These are phyloP conservation scores for Eucidaris tribuloides DNA, from an alignment of 35 echinoderm and acorn worm species.

Conservation along the genomic window DNA sequence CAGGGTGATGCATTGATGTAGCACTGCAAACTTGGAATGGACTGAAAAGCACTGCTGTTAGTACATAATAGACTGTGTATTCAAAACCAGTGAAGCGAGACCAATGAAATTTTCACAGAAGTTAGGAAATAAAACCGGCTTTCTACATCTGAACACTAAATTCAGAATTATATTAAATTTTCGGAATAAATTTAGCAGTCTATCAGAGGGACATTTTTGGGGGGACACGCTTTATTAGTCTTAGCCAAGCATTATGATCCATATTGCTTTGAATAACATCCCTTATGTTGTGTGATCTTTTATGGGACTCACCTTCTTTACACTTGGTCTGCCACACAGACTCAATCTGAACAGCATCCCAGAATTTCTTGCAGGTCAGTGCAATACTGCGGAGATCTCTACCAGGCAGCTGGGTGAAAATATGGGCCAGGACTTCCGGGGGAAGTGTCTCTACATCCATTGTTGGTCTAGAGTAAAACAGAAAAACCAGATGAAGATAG, in stretches of 20 bases:
- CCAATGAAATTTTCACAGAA: no score
- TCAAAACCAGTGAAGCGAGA: no score
- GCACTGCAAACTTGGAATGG: no score
- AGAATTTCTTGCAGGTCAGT: slow-evolving; percentile 35
- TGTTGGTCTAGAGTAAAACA: no score
- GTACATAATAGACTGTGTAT: no score
- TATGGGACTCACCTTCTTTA: slow-evolving; percentile 27
- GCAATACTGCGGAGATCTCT: slow-evolving; percentile 18
- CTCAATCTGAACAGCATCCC: slow-evolving; percentile 35
- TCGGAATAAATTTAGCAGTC: neutral
- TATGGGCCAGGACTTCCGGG: slow-evolving; percentile 24
- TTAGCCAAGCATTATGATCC: neutral
- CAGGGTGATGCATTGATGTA: no score
- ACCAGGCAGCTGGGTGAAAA: slow-evolving; percentile 25
- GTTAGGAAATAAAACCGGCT: no score
- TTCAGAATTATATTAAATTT: neutral
- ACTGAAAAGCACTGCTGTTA: no score
- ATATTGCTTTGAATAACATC: neutral
- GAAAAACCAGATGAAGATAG: no score
- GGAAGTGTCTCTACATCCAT: slow-evolving; percentile 9
- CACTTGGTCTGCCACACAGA: slow-evolving; percentile 42
- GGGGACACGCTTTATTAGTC: neutral
- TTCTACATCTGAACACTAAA: neutral
- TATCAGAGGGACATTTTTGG: neutral
- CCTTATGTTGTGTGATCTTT: neutral